phyloP scores from a whole-genome alignment of 2,113 vertebrate species.

The Vicugna pacos region DNA sequence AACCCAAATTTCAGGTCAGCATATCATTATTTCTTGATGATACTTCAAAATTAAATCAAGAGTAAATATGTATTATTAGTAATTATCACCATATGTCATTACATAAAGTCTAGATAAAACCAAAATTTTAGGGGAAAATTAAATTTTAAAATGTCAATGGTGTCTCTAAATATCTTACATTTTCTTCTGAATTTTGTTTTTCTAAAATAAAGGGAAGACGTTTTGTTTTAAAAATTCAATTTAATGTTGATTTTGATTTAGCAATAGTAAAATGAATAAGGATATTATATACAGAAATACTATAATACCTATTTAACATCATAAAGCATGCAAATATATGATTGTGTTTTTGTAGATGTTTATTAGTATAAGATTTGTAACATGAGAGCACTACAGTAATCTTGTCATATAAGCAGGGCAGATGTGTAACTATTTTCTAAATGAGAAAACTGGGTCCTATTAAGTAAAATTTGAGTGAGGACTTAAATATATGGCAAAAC shows the following conservation, averaged over 20 bases:
- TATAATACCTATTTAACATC: not conserved
- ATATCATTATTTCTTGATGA: not conserved
- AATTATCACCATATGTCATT: not conserved
- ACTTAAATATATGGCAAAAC: not conserved
- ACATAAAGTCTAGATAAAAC: not conserved
- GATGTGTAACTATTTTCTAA: not conserved
- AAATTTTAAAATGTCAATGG: not conserved
- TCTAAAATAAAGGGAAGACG: not conserved
- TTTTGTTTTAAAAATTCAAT: not conserved
- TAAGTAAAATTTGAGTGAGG: not conserved
- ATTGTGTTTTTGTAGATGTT: not conserved
- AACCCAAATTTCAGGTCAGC: not conserved
- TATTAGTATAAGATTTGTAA: not conserved
- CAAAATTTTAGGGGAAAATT: not conserved
- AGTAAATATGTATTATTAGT: not conserved
- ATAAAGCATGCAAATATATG: not conserved
- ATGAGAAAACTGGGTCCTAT: not conserved
- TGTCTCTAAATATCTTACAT: not conserved
- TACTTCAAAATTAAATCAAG: not conserved
- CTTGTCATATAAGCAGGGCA: not conserved
- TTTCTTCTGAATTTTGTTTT: not conserved
- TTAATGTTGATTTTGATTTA: not conserved
- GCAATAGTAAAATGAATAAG: not conserved
- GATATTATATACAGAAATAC: not conserved
- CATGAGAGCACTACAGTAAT: not conserved